Evolutionary conservation across 2,888 invertebrate species (phyloP).

Genomic region (Pheosia tremula): DNA sequence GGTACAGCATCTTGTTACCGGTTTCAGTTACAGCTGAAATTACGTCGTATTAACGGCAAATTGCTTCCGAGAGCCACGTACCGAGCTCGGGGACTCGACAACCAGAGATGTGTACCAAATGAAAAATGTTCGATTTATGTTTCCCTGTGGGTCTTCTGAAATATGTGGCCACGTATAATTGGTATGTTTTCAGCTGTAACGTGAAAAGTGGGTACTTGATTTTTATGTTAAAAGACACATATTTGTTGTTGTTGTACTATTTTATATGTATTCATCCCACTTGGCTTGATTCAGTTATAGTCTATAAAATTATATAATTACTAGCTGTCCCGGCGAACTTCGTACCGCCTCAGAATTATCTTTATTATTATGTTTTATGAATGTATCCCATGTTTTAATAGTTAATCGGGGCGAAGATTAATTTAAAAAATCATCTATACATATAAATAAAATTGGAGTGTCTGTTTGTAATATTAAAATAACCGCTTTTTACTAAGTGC

Average conservation of each 20-base stretch:
- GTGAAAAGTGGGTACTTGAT: background rate
- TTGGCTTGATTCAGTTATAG: too few relatives aligned
- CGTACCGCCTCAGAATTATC: too few relatives aligned
- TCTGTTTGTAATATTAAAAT: too few relatives aligned
- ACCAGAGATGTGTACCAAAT: conserved; percentile 15
- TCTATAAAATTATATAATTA: too few relatives aligned
- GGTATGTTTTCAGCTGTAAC: background rate
- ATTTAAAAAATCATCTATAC: too few relatives aligned
- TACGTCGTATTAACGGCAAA: conserved; percentile 45
- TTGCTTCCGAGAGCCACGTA: conserved; percentile 25
- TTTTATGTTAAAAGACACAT: background rate
- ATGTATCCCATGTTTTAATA: too few relatives aligned
- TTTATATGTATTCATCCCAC: background rate
- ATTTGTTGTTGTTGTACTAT: background rate
- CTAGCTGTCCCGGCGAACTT: too few relatives aligned
- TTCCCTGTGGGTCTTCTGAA: conserved; percentile 10
- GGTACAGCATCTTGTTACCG: conserved; percentile 23
- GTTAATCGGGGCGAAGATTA: too few relatives aligned
- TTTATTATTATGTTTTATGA: too few relatives aligned
- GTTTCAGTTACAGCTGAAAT: conserved; percentile 28
- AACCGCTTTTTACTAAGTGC: too few relatives aligned
- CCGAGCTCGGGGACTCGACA: conserved; percentile 1
- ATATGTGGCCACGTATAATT: conserved; percentile 14
- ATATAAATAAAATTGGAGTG: too few relatives aligned
- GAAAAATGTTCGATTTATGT: conserved; percentile 23